A percentile compares a stretch with the other conserved stretches of the same genome.
Conservation (phyloP, 2,797 vertebrate species). For the Alosa sapidissima region DNA sequence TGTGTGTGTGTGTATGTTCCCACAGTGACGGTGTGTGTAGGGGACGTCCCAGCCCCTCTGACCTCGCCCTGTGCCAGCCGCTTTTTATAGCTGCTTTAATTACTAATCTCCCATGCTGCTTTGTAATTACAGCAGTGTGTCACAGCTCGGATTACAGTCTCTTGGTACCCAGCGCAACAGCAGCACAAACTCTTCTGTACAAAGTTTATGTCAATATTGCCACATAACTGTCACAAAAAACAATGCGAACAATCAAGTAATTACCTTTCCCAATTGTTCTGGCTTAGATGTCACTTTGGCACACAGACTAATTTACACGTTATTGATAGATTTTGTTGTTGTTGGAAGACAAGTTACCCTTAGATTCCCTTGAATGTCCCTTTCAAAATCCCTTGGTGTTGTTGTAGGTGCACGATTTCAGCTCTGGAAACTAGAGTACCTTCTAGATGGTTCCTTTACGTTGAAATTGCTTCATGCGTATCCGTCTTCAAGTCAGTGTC, state of each 20-base stretch:
- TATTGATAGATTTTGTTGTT: neutral
- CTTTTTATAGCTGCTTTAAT: conserved; percentile 75
- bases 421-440: neutral
- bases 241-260: neutral
- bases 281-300: neutral
- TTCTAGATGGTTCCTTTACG: neutral
- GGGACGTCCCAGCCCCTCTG: conserved; percentile 48
- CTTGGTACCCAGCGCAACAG: conserved; percentile 1
- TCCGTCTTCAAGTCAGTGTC: conserved; percentile 3
- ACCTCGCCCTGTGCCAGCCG: conserved; percentile 67
- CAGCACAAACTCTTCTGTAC: neutral
- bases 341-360: conserved; percentile 18
- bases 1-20: conserved; percentile 25
- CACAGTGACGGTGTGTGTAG: conserved; percentile 50
- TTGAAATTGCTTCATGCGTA: conserved; percentile 36
- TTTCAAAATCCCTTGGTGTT: neutral
- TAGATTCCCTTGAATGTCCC: conserved; percentile 25
- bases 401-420: neutral
- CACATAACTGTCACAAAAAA: neutral
- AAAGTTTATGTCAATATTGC: neutral
- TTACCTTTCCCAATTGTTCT: neutral
- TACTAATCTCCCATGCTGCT: conserved; percentile 68
- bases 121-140: conserved; percentile 69
- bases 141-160: conserved; percentile 60
- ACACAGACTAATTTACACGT: neutral